Conservation (phyloP, 1,140 invertebrate species). For the Leptinotarsa defecta region DNA sequence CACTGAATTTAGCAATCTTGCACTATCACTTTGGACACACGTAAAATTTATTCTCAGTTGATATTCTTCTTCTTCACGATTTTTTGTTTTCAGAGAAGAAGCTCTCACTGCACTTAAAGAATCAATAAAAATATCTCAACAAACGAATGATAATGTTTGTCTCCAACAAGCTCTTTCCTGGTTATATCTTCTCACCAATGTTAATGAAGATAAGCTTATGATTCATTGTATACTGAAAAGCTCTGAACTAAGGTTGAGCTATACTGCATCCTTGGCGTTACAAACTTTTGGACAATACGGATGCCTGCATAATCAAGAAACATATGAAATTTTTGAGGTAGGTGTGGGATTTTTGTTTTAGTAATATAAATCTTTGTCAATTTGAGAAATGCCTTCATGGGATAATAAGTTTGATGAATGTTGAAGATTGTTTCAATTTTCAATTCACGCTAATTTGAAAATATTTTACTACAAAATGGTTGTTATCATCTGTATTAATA, state of each 20-base stretch:
- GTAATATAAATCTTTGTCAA: no score
- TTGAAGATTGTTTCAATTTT: no score
- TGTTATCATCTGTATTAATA: no score
- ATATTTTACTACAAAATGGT: no score
- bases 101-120: slow-evolving; percentile 80
- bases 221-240: slow-evolving; percentile 65
- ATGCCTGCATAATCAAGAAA: slow-evolving; percentile 49
- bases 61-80: not conserved
- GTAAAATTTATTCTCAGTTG: slow-evolving; percentile 58
- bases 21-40: slow-evolving; percentile 86
- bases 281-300: slow-evolving; percentile 64
- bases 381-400: no score
- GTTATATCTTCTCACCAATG: slow-evolving; percentile 67
- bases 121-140: slow-evolving; percentile 85
- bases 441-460: no score
- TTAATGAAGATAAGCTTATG: slow-evolving; percentile 59
- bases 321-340: slow-evolving; percentile 58
- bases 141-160: slow-evolving; percentile 82
- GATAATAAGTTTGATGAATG: no score
- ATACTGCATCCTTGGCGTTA: slow-evolving; percentile 68
- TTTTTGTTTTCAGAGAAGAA: slow-evolving; percentile 65
- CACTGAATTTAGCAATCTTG: slow-evolving; percentile 84
- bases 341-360: slow-evolving; percentile 17
- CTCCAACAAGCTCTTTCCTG: slow-evolving; percentile 84
- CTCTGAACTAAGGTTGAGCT: slow-evolving; percentile 64